A percentile compares a stretch with the other conserved stretches of the same genome.
phyloP scores from a whole-genome alignment of 2,113 vertebrate species.

The Melospiza melodia region DNA sequence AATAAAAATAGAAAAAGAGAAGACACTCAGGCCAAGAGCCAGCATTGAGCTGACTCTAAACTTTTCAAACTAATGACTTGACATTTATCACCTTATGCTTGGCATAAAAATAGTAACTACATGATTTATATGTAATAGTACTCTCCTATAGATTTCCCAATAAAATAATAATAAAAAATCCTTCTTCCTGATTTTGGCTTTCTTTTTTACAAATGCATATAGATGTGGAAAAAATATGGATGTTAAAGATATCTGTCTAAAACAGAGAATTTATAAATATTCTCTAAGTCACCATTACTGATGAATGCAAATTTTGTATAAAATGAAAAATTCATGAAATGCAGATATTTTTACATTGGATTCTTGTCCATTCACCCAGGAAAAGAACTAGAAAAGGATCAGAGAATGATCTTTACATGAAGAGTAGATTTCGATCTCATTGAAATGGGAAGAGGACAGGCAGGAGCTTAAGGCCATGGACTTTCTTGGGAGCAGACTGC shows the following conservation, averaged over 20 bases:
- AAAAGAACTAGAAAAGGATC: neutral
- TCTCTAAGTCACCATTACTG: neutral
- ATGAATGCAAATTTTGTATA: neutral
- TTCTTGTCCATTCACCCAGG: neutral
- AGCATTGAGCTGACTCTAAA: neutral
- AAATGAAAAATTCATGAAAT: neutral
- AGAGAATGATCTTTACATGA: neutral
- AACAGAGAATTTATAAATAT: neutral
- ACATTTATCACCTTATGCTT: neutral
- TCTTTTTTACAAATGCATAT: neutral
- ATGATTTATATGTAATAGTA: neutral
- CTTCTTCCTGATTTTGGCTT: neutral
- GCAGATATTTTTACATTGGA: neutral
- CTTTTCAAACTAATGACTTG: neutral
- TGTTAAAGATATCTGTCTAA: neutral
- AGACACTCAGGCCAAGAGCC: neutral
- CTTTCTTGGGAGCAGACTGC: neutral
- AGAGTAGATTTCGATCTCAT: neutral
- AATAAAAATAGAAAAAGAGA: conserved; percentile 1
- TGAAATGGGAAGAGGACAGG: neutral
- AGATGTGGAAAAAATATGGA: neutral
- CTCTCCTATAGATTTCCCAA: neutral
- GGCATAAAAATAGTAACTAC: neutral
- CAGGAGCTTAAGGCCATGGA: neutral
- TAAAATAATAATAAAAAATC: neutral